These are phyloP conservation scores for Sebastes dallii DNA, from an alignment of 2,797 vertebrate species.

Conservation along the genomic window DNA sequence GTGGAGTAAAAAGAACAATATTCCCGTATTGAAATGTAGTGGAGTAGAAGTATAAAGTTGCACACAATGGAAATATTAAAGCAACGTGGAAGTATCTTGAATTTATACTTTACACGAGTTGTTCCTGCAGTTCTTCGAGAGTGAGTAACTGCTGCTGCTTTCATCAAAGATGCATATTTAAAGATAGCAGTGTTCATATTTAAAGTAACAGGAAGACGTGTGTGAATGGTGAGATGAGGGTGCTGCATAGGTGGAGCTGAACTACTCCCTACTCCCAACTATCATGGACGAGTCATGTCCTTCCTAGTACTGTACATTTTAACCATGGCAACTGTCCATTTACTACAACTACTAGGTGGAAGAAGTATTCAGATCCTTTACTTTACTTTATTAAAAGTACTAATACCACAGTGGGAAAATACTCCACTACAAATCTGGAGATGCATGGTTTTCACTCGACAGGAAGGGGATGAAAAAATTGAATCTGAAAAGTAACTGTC, in stretches of 20 bases:
- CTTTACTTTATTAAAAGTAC: neutral
- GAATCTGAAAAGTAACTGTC: too few species aligned
- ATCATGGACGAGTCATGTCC: neutral
- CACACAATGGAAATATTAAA: too few species aligned
- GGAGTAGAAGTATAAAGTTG: too few species aligned
- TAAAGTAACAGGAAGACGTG: neutral
- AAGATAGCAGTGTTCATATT: neutral
- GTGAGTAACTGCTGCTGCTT: conserved; percentile 81
- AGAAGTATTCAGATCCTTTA: neutral
- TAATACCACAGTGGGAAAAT: neutral
- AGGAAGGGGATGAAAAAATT: too few species aligned
- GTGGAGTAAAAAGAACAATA: too few species aligned
- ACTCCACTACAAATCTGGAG: neutral
- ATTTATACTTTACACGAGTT: conserved; percentile 83
- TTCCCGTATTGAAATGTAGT: too few species aligned
- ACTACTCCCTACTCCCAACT: neutral
- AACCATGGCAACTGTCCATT: neutral
- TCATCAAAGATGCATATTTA: neutral
- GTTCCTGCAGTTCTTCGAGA: conserved; percentile 97
- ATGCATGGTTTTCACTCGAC: too few species aligned
- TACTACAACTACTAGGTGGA: neutral
- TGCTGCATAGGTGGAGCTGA: too few species aligned
- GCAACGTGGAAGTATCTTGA: too few species aligned
- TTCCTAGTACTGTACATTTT: neutral
- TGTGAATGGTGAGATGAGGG: neutral